Conservation (phyloP, 2,113 vertebrate species). For the Perognathus longimembris region DNA sequence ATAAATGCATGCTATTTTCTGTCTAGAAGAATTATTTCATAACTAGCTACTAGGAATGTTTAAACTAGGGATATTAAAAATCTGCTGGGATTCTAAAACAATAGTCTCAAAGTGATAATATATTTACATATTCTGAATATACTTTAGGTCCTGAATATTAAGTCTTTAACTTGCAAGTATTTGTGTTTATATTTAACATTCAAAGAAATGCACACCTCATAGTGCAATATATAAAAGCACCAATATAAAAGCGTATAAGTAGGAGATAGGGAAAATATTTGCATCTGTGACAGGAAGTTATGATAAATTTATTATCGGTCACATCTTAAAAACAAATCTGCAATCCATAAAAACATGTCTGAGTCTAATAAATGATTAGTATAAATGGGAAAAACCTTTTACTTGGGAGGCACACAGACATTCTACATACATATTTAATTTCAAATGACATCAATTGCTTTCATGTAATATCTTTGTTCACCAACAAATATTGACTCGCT, state of each 20-base stretch:
- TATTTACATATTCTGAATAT: slow-evolving; percentile 38
- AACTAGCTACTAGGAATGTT: neutral
- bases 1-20: slow-evolving; percentile 31
- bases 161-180: neutral
- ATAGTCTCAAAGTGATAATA: slow-evolving; percentile 19
- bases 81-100: neutral
- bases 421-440: neutral
- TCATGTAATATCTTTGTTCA: neutral
- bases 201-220: neutral
- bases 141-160: neutral
- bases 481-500: neutral
- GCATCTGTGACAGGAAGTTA: neutral
- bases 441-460: neutral
- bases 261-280: neutral
- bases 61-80: neutral
- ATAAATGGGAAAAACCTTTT: neutral
- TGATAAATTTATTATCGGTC: too few species aligned
- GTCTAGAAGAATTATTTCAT: slow-evolving; percentile 1
- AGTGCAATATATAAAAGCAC: neutral
- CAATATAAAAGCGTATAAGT: neutral
- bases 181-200: neutral
- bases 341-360: neutral
- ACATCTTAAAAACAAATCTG: neutral
- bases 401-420: neutral
- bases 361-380: neutral